Percentiles rank a stretch among this genome's conserved stretches.
Conservation (phyloP, 2,888 invertebrate genomes). For the Bhutanitis thaidina region DNA sequence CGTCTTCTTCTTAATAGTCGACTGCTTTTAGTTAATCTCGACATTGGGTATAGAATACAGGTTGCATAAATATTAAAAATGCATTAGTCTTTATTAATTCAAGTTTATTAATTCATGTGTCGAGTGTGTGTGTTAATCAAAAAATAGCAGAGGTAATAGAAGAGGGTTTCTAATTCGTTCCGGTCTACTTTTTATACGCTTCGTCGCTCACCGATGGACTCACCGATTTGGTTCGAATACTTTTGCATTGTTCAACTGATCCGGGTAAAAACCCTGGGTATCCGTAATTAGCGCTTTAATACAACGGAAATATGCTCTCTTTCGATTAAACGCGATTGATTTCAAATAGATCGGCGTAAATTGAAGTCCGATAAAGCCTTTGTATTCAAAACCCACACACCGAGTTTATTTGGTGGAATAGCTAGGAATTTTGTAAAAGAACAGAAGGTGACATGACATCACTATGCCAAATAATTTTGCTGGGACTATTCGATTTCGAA, state of each 20-base stretch:
- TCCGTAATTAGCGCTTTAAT: constrained; percentile 26
- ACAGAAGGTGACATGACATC: too few species aligned
- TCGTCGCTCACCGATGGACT: constrained; percentile 24
- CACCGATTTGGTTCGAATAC: constrained; percentile 29
- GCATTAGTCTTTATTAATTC: too few species aligned
- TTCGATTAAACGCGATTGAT: constrained; percentile 11
- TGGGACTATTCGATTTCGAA: too few species aligned
- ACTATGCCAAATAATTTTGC: too few species aligned
- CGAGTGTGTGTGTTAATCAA: too few species aligned
- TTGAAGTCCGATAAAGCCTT: constrained; percentile 12
- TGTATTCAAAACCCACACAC: background rate
- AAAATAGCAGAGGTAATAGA: background rate
- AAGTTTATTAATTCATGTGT: too few species aligned
- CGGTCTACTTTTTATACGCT: constrained; percentile 30
- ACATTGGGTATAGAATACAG: too few species aligned
- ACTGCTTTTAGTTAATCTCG: too few species aligned
- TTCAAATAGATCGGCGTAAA: constrained; percentile 9
- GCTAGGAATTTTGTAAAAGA: background rate
- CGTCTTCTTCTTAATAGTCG: too few species aligned
- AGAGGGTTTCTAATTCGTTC: constrained; percentile 23
- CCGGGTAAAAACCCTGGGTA: constrained; percentile 34
- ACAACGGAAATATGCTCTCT: constrained; percentile 18
- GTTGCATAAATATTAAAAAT: too few species aligned
- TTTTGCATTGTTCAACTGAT: constrained; percentile 30
- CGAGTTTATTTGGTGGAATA: background rate